Percentiles rank a stretch among this genome's conserved stretches.
phyloP scores from a whole-genome alignment of 2,888 invertebrate genomes.

The Scaptomyza parva region DNA sequence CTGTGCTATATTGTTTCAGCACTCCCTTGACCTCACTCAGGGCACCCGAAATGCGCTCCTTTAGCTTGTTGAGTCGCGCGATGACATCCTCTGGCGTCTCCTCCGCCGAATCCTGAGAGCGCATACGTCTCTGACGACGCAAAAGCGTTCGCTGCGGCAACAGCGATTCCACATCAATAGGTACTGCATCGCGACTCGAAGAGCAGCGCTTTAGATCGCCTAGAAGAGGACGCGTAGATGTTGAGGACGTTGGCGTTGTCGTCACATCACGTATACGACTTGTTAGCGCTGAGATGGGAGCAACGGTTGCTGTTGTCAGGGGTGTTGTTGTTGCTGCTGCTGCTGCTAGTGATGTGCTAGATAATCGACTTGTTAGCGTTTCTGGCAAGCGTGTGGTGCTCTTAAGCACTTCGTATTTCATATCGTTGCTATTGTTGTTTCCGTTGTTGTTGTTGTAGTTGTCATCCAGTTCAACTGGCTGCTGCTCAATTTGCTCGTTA shows the following conservation, averaged over 20 bases:
- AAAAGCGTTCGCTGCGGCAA: slow-evolving; percentile 76
- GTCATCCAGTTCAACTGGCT: slow-evolving; percentile 55
- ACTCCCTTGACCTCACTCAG: slow-evolving; percentile 84
- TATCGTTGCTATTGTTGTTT: slow-evolving; percentile 49
- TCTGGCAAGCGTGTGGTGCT: slow-evolving; percentile 47
- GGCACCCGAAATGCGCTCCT: slow-evolving; percentile 83
- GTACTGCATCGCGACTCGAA: slow-evolving; percentile 51
- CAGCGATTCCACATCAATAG: slow-evolving; percentile 61
- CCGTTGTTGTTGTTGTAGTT: slow-evolving; percentile 35
- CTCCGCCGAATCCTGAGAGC: slow-evolving; percentile 67
- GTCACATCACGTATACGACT: slow-evolving; percentile 60
- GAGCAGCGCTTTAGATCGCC: slow-evolving; percentile 58
- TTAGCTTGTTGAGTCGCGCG: slow-evolving; percentile 81
- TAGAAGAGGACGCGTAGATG: slow-evolving; percentile 47
- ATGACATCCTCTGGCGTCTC: slow-evolving; percentile 80
- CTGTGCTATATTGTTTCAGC: slow-evolving; percentile 83
- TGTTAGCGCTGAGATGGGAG: slow-evolving; percentile 6
- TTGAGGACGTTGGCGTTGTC: slow-evolving; percentile 15
- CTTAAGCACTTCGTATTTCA: slow-evolving; percentile 77
- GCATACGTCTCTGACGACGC: slow-evolving; percentile 79
- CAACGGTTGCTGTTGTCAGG: slow-evolving; percentile 14
- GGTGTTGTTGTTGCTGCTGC: slow-evolving; percentile 9
- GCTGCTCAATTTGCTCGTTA: slow-evolving; percentile 62
- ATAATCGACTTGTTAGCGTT: slow-evolving; percentile 32
- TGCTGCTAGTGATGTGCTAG: slow-evolving; percentile 17